Percentiles rank a stretch among this genome's conserved stretches.
These are phyloP conservation scores for Zeuzera pyrina DNA, from an alignment of 2,888 invertebrate species.

Conservation along the genomic window DNA sequence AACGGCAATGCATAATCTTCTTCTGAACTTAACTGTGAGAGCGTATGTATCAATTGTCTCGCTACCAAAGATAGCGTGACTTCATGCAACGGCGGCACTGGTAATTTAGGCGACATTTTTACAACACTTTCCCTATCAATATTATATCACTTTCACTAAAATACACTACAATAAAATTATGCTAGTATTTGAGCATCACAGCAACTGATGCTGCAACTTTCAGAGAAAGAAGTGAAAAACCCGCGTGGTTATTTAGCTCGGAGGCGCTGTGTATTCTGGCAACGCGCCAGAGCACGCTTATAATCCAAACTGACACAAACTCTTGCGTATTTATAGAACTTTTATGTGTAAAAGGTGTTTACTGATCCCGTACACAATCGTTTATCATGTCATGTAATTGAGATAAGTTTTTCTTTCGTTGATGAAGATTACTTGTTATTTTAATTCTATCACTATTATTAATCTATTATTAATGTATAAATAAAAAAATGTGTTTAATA, in stretches of 20 bases:
- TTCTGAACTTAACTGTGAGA: slow-evolving; percentile 75
- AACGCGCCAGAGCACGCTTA: slow-evolving; percentile 51
- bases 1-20: slow-evolving; percentile 73
- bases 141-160: slow-evolving; percentile 34
- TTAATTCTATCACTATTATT: too few species aligned
- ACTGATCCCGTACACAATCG: too few species aligned
- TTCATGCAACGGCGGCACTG: slow-evolving; percentile 73
- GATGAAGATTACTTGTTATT: too few species aligned
- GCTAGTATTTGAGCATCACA: slow-evolving; percentile 49
- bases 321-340: slow-evolving; percentile 58
- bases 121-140: slow-evolving; percentile 19
- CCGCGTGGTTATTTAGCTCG: slow-evolving; percentile 49
- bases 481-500: too few species aligned
- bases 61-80: slow-evolving; percentile 74
- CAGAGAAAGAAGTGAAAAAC: slow-evolving; percentile 57
- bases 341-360: slow-evolving; percentile 61
- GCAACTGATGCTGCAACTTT: slow-evolving; percentile 27
- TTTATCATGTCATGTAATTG: too few species aligned
- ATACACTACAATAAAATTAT: slow-evolving; percentile 7
- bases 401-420: too few species aligned
- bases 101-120: slow-evolving; percentile 77
- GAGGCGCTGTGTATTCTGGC: slow-evolving; percentile 53
- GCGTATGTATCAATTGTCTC: slow-evolving; percentile 74
- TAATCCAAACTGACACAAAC: slow-evolving; percentile 58
- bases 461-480: too few species aligned